Evolutionary conservation across 2,797 vertebrate genomes (phyloP), one percentile per base, ranked within the genome.

Genomic region (Karalla daura): DNA sequence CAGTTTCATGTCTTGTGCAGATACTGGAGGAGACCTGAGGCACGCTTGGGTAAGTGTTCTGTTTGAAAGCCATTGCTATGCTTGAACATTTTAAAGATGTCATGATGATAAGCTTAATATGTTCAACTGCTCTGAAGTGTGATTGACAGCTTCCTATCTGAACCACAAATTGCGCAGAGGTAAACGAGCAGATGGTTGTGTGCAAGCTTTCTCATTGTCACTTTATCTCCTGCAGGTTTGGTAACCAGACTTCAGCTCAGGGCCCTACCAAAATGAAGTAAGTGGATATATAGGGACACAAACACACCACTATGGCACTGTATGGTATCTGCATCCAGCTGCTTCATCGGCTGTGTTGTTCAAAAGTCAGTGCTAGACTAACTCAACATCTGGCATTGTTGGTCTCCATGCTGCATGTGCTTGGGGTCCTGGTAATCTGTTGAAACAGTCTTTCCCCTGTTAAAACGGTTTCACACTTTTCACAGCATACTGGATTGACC

Each of bases 121-220:
- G 96, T 98, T 97, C 96, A 98, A 97, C 96, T 98, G 96, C 96
- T 96, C 96, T 96, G 96, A 97, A 23, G 21, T 67, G 66, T 91
- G 89, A 92, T 6, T 88, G 90, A 91, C 11, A 67, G 12, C 13
- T 74, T 86, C 86, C 84, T 73, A 12, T 87, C 90, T 93, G 91
- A 93, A 85, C 78, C 14, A 17, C 17, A 12, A 13, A 13, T 4
- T 7, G n/a, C 10, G 1, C 5, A 32, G 2, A 9, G 2, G 5
- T 11, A 0, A n/a, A 11, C 9, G 0, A 15, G 6, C 1, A 17
- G 5, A 3, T 30, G 5, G 0, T 35, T 13, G 1, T 63, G 7
- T 5, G 21, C 27, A 56, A 3, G 1, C 3, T 0, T 0, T 2
- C 7, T 68, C 1, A 70, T 56, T 2, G 20, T 33, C 0, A 2